A percentile compares a stretch with the other conserved stretches of the same genome.
Conservation (phyloP, 2,888 invertebrate species). For the Pyrochroa serraticornis region DNA sequence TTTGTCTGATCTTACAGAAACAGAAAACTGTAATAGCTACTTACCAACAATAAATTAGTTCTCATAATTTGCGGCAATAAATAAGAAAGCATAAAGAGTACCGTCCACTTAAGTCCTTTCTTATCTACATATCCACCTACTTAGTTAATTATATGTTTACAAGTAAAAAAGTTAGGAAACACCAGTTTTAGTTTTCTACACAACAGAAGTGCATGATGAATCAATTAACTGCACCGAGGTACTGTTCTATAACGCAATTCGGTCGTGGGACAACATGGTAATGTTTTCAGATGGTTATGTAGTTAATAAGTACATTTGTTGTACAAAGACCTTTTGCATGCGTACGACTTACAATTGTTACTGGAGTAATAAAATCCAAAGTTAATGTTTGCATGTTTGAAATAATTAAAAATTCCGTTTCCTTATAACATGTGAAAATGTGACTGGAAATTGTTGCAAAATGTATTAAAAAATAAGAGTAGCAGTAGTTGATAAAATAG, state of each 20-base stretch:
- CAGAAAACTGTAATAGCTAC: neutral
- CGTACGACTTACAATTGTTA: neutral
- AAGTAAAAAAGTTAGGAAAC: too few relatives aligned
- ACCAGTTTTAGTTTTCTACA: too few relatives aligned
- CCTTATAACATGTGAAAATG: conserved; percentile 25
- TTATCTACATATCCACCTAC: too few relatives aligned
- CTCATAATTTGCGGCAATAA: too few relatives aligned
- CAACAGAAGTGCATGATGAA: too few relatives aligned
- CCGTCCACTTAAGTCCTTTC: too few relatives aligned
- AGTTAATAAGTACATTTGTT: neutral
- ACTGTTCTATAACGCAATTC: too few relatives aligned
- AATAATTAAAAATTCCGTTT: conserved; percentile 17
- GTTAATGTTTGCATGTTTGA: conserved; percentile 10
- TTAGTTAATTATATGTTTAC: too few relatives aligned
- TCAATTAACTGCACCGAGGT: too few relatives aligned
- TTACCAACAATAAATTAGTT: neutral
- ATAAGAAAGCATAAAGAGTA: too few relatives aligned
- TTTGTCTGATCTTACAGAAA: neutral
- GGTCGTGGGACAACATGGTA: neutral
- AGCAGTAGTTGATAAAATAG: conserved; percentile 5
- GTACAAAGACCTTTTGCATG: neutral
- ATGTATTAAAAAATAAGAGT: conserved; percentile 12
- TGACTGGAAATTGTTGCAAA: conserved; percentile 6
- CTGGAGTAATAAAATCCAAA: neutral
- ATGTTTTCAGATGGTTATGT: neutral